Base-by-base conservation (phyloP, 2,888 invertebrate genomes). In the Osedax fenrisi region DNA sequence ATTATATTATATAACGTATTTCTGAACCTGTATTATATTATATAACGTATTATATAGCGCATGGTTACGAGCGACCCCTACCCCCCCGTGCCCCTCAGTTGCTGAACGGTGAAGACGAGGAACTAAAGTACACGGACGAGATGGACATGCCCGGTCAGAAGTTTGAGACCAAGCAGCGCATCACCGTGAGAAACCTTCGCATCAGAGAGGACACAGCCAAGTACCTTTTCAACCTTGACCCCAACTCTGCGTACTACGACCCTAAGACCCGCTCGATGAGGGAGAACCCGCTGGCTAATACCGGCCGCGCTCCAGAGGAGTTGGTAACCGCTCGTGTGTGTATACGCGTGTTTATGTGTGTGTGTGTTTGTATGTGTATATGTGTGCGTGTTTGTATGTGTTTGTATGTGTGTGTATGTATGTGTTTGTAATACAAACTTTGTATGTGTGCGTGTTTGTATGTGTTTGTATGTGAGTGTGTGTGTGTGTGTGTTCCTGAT, bases 171-270 rank as follows among this genome's bases (percentile, higher is more conserved):
- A 96, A 98, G 85, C 97, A 99, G 84, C 89, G 98, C 80, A 99
- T 99, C 83, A 99, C 98, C 17, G 97, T 99, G 2, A 88, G 98
- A 80, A 99, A 99, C 87, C 87, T 99, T 79, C 89, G 98, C 80
- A 99, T 99, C 79, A 88, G 98, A 80, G 98, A 99, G 86, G 98
- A 99, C 84, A 97, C 96, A 0, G 98, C 98, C 0, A 99, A 99
- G 86, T 99, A 99, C 85, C 85, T 99, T 77, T 88, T 94, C 75
- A 99, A 98, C 85, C 87, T 98, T 81, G 95, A 97, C 86, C 92
- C 92, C 0, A 93, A 94, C 84, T 97, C 96, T 0, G 97, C 98
- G 0, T 96, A 95, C 86, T 98, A 98, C 85, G 98, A 98, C 86
- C 98, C 98, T 0, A 98, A 98, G 86, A 96, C 97, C 0, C 88